phyloP scores from a whole-genome alignment of 1,140 invertebrate genomes.

The Brachionus angularis region DNA sequence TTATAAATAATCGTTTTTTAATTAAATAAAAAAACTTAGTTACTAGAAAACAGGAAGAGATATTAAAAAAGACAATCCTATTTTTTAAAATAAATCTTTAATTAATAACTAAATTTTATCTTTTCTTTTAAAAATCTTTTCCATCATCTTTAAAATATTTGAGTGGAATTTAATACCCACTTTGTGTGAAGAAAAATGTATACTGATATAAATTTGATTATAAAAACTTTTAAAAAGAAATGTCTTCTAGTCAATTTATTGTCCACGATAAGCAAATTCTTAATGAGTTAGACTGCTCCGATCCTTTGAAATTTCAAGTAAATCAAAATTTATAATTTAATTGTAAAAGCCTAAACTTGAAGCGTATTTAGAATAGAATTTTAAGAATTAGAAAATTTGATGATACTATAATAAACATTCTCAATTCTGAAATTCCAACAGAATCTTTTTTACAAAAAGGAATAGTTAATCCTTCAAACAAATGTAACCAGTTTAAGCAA shows the following conservation, averaged over 20 bases:
- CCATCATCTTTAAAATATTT: no score
- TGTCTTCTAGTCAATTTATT: no score
- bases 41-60: not conserved
- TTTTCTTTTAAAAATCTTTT: no score
- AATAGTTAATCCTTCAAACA: conserved; percentile 24
- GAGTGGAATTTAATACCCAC: conserved; percentile 33
- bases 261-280: conserved; percentile 9
- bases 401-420: conserved; percentile 39
- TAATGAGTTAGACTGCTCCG: conserved; percentile 35
- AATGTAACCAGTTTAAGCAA: conserved; percentile 42
- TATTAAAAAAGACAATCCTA: not conserved
- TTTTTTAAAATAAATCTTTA: no score
- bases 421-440: conserved; percentile 33
- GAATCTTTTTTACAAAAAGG: conserved; percentile 18
- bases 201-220: no score
- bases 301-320: conserved; percentile 39
- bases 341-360: not conserved
- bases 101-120: no score
- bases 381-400: conserved; percentile 32
- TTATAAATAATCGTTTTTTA: no score
- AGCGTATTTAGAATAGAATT: conserved; percentile 12
- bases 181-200: no score
- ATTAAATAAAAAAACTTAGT: no score
- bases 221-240: conserved; percentile 14
- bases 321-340: not conserved